A percentile compares a stretch with the other conserved stretches of the same genome.
Evolutionary conservation across 1,140 invertebrate genomes (phyloP).

Genomic region (Pygmarrhopalites habei): DNA sequence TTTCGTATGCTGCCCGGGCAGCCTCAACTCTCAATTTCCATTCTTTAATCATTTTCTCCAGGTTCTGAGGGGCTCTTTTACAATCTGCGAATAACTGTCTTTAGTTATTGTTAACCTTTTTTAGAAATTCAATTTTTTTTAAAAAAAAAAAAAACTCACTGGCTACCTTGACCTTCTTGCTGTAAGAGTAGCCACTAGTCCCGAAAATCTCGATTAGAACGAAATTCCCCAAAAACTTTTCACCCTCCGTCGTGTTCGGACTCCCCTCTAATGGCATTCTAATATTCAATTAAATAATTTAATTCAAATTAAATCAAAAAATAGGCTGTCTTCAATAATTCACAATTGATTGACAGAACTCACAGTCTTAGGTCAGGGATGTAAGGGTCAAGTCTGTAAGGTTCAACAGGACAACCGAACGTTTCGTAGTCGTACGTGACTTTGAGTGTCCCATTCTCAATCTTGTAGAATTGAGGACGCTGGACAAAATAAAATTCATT

Average conservation of each 20-base stretch:
- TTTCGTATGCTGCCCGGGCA: background rate
- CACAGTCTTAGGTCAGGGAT: slow-evolving; percentile 27
- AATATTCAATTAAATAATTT: no score
- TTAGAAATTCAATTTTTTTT: no score
- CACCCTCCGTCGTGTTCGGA: slow-evolving; percentile 11
- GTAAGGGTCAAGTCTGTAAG: slow-evolving; percentile 21
- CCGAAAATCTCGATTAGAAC: slow-evolving; percentile 28
- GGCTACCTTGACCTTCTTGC: background rate
- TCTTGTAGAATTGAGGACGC: slow-evolving; percentile 14
- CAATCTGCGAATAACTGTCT: slow-evolving; percentile 10
- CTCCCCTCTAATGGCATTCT: background rate
- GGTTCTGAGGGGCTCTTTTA: slow-evolving; percentile 1
- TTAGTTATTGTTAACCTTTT: no score
- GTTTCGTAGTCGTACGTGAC: slow-evolving; percentile 18
- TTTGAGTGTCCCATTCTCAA: background rate
- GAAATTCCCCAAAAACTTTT: slow-evolving; percentile 13
- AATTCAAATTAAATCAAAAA: no score
- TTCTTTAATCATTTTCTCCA: slow-evolving; percentile 5
- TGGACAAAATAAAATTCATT: background rate
- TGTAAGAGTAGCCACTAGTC: slow-evolving; percentile 11
- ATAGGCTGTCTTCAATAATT: no score
- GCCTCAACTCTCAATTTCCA: slow-evolving; percentile 14
- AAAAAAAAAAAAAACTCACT: slow-evolving; percentile 1
- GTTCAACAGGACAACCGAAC: slow-evolving; percentile 33
- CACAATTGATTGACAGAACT: no score